These are phyloP conservation scores for Silvanus unidentatus DNA, from an alignment of 2,888 invertebrate species.

Conservation along the genomic window DNA sequence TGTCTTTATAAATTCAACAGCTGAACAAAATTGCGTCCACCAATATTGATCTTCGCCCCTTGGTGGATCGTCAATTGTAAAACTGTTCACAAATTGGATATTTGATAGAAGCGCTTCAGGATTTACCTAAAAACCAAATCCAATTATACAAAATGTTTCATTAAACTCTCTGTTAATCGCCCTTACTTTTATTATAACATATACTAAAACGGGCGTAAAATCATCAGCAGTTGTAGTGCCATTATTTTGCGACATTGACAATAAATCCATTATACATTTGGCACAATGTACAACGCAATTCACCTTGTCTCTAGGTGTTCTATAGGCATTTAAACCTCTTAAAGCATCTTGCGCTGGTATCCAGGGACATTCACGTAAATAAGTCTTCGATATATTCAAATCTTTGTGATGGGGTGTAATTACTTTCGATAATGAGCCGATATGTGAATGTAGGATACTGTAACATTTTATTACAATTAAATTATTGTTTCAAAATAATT, in stretches of 20 bases:
- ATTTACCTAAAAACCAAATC: conserved; percentile 65
- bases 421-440: conserved; percentile 69
- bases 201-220: conserved; percentile 92
- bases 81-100: conserved; percentile 91
- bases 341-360: conserved; percentile 89
- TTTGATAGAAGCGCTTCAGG: conserved; percentile 91
- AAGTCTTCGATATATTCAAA: conserved; percentile 73
- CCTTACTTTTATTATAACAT: conserved; percentile 87
- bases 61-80: conserved; percentile 70
- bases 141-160: not conserved
- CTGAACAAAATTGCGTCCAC: conserved; percentile 98
- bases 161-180: not conserved
- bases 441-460: conserved; percentile 83
- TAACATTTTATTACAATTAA: conserved; percentile 17
- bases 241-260: conserved; percentile 75
- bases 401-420: conserved; percentile 78
- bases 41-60: conserved; percentile 92
- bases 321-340: conserved; percentile 81
- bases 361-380: conserved; percentile 92
- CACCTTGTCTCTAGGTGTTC: conserved; percentile 81
- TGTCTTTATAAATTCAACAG: conserved; percentile 96
- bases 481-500: not conserved
- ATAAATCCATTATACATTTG: conserved; percentile 87
- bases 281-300: conserved; percentile 79
- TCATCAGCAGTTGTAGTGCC: conserved; percentile 88